phyloP scores from a whole-genome alignment of 2,797 vertebrate species.

The Chanos chanos region DNA sequence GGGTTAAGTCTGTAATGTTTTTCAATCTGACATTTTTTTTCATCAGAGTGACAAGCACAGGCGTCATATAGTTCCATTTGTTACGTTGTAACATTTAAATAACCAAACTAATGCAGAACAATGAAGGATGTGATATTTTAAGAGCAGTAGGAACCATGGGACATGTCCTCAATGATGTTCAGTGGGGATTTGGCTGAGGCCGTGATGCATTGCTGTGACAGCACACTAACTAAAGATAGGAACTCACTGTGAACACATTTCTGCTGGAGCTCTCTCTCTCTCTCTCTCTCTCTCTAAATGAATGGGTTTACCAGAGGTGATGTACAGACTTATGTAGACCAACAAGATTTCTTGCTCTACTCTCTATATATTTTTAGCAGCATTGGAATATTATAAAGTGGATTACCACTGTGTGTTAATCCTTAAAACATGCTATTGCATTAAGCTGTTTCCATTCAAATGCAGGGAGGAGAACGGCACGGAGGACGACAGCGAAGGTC shows the following conservation, averaged over 20 bases:
- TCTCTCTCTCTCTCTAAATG: too few species aligned
- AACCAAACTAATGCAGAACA: conserved; percentile 27
- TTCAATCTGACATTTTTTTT: too few species aligned
- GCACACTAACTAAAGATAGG: conserved; percentile 40
- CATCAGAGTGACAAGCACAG: too few species aligned
- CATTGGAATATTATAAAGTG: too few species aligned
- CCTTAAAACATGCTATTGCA: neutral
- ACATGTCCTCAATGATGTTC: conserved; percentile 48
- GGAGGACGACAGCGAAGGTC: conserved; percentile 47
- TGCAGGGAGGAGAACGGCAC: conserved; percentile 67
- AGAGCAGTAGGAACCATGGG: conserved; percentile 36
- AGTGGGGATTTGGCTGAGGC: conserved; percentile 35
- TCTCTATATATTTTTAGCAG: too few species aligned
- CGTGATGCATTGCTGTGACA: conserved; percentile 36
- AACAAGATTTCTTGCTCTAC: too few species aligned
- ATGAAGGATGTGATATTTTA: conserved; percentile 38
- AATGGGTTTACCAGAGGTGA: too few species aligned
- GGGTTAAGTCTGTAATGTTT: too few species aligned
- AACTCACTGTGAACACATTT: neutral
- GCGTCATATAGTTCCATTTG: too few species aligned
- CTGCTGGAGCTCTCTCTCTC: neutral
- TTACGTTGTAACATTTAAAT: conserved; percentile 15
- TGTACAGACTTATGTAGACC: too few species aligned
- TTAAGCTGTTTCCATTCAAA: conserved; percentile 23
- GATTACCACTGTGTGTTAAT: neutral